Evolutionary conservation across 1,140 invertebrate genomes (phyloP), one percentile per base, ranked within the genome.

Genomic region (Nebria ingens): DNA sequence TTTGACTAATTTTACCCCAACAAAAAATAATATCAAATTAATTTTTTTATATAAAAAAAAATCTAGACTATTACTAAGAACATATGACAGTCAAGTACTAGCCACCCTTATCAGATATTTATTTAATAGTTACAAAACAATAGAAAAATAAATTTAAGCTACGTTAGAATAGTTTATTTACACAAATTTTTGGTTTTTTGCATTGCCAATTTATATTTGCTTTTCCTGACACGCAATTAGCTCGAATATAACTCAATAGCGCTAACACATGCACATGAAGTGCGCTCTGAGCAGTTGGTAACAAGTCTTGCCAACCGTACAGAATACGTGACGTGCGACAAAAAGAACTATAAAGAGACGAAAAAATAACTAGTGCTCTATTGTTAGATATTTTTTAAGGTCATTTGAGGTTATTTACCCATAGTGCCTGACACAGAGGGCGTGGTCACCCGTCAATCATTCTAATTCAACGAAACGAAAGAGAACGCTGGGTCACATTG

Each of bases 331-430:
- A 45, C 15, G 40, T 45, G 40, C 6, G n/a, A n/a, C n/a, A n/a
- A n/a, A n/a, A n/a, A n/a, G n/a, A n/a, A n/a, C n/a, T n/a, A n/a
- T n/a, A n/a, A n/a, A n/a, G n/a, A 45, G 40, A 17, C 9, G 9
- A 45, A 45, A 45, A 45, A 45, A 45, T 45, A 45, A 45, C 40
- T 6, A 45, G 40, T 45, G 17, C 40, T 6, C 40, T 45, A 45
- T 45, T 45, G 40, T 45, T 45, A 45, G 6, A 17, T 4, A 11
- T 11, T 45, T 29, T 29, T 45, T 45, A 45, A 45, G 40, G 40
- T 45, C 17, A 45, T 45, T 17, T 45, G 40, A 6, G 40, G 40
- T 45, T 45, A 45, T 45, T 45, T 45, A 17, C 40, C 40, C 15
- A 45, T 6, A 17, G 9, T 45, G 40, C 40, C 40, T 45, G 40